Evolutionary conservation across 1,140 invertebrate species (phyloP), one percentile per base, ranked within the genome.

Genomic region (Chrysoperla carnea): DNA sequence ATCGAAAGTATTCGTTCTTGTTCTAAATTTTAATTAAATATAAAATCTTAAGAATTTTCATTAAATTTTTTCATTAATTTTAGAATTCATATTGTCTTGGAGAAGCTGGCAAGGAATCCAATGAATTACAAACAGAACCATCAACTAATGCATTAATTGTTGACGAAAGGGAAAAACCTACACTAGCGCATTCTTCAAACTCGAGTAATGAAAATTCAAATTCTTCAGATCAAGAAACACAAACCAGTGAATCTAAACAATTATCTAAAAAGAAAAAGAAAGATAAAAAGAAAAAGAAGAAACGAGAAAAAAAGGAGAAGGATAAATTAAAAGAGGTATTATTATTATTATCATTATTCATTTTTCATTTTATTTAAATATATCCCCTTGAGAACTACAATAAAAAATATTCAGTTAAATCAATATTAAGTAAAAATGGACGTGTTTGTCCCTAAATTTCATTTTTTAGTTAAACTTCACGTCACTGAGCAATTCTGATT

Each of bases 21-120:
- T 23, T 23, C 17, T 23, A 5, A 5, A 23, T 23, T 23, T 23
- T 23, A 23, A 3, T 23, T 23, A 23, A 23, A n/a, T n/a, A n/a
- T n/a, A n/a, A n/a, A n/a, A n/a, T n/a, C n/a, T n/a, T n/a, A n/a
- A n/a, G n/a, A n/a, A n/a, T n/a, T n/a, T n/a, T n/a, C 17, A 23
- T 23, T 5, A 23, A 23, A 23, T 23, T 23, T 23, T 23, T 23
- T 23, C 17, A 23, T 23, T 5, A 23, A 23, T 23, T 29, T 46
- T 50, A 46, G 70, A 81, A 85, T 67, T 86, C 83, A 0, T 88
- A 87, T 53, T 88, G 84, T 48, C 83, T 88, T 23, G 90, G 91
- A 4, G 81, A 84, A 55, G 68, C 78, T 6, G 85, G 84, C 11
- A 78, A 76, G 55, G 29, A 38, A 43, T 45, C 33, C 37, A 53